Evolutionary conservation across 1,140 invertebrate species (phyloP).

Genomic region (Marisa cornuarietis): DNA sequence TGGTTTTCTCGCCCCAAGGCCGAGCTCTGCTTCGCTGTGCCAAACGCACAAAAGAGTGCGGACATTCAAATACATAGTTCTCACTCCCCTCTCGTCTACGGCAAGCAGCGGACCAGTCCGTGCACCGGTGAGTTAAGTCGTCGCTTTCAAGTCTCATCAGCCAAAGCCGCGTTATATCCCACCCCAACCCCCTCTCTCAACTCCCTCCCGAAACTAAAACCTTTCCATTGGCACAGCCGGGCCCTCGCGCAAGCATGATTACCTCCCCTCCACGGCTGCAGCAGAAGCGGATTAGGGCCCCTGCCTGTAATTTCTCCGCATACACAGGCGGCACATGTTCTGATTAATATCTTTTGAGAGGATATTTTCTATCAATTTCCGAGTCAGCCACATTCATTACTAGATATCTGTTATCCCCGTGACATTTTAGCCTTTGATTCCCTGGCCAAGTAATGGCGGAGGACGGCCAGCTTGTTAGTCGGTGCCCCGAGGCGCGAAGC

Average conservation of each 20-base stretch:
- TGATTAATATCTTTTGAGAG: slow-evolving; percentile 30
- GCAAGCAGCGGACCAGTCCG: too few relatives aligned
- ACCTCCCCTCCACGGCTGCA: slow-evolving; percentile 4
- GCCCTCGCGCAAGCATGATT: not conserved
- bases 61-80: too few relatives aligned
- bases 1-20: slow-evolving; percentile 1
- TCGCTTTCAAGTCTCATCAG: slow-evolving; percentile 26
- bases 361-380: slow-evolving; percentile 30
- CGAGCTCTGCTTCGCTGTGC: not conserved
- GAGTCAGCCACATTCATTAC: slow-evolving; percentile 29
- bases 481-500: slow-evolving; percentile 24
- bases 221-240: not conserved
- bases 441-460: slow-evolving; percentile 15
- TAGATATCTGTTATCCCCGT: slow-evolving; percentile 23
- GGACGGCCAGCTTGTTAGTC: slow-evolving; percentile 15
- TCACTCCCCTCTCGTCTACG: too few relatives aligned
- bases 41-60: not conserved
- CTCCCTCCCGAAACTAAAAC: not conserved
- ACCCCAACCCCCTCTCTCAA: not conserved
- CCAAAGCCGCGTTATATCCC: not conserved
- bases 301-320: slow-evolving; percentile 23
- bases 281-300: slow-evolving; percentile 5
- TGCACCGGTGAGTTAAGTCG: slow-evolving; percentile 16
- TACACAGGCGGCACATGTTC: slow-evolving; percentile 22
- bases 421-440: slow-evolving; percentile 25